A percentile compares a stretch with the other conserved stretches of the same genome.
phyloP scores from a whole-genome alignment of 2,888 invertebrate species.

The Nebria brevicollis region DNA sequence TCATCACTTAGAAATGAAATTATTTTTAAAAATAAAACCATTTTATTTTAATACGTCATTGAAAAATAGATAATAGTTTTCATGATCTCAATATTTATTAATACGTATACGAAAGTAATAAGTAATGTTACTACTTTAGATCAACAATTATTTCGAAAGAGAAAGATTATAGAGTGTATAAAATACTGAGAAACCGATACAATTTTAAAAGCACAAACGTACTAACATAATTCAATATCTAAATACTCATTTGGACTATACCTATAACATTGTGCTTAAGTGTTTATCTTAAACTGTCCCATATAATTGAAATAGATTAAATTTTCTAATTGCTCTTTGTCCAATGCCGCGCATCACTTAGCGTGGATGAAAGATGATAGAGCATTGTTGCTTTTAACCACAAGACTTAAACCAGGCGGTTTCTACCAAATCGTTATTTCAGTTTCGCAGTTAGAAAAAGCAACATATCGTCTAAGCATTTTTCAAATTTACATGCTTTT shows the following conservation, averaged over 20 bases:
- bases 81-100: neutral
- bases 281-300: neutral
- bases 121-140: neutral
- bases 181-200: neutral
- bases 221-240: neutral
- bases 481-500: neutral
- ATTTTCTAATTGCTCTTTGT: neutral
- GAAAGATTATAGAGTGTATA: neutral
- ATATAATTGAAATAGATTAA: slow-evolving; percentile 17
- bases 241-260: slow-evolving; percentile 3
- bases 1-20: too few relatives aligned
- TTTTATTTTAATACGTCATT: too few relatives aligned
- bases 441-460: too few relatives aligned
- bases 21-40: too few relatives aligned
- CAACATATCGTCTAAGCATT: too few relatives aligned
- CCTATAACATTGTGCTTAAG: neutral
- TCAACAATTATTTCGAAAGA: neutral
- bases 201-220: neutral
- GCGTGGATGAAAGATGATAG: neutral
- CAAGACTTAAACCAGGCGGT: too few relatives aligned
- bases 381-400: too few relatives aligned
- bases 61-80: too few relatives aligned
- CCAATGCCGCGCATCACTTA: neutral
- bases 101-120: neutral
- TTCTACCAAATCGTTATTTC: too few relatives aligned